Percentiles rank a stretch among this genome's conserved stretches.
Evolutionary conservation across 1,140 invertebrate genomes (phyloP).

Genomic region (Drosophila parabipectinata): DNA sequence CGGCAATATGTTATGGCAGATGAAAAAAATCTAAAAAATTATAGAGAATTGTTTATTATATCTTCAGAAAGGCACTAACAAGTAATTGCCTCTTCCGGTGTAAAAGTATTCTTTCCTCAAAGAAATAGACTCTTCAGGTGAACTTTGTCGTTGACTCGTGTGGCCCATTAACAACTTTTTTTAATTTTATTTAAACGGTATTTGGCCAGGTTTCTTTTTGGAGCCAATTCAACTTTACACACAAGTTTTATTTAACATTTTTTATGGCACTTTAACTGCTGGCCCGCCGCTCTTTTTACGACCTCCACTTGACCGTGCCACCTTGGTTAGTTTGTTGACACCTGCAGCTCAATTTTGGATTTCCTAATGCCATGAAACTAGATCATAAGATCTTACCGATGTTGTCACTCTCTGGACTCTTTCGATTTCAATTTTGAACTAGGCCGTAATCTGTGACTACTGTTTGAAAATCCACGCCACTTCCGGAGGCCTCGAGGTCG

Average conservation of each 20-base stretch:
- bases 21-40: neutral
- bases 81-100: conserved; percentile 63
- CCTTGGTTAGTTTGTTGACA: conserved; percentile 65
- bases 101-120: conserved; percentile 17
- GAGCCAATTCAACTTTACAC: conserved; percentile 31
- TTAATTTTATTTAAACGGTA: conserved; percentile 51
- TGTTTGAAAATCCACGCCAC: conserved; percentile 26
- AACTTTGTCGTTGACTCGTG: conserved; percentile 73
- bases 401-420: conserved; percentile 35
- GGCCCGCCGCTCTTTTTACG: conserved; percentile 64
- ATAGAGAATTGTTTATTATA: neutral
- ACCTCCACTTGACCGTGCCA: conserved; percentile 54
- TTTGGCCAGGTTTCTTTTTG: conserved; percentile 32
- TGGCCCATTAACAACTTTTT: conserved; percentile 56
- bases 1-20: neutral
- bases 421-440: conserved; percentile 36
- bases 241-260: conserved; percentile 31
- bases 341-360: conserved; percentile 45
- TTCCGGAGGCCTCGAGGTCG: conserved; percentile 46
- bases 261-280: conserved; percentile 68
- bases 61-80: conserved; percentile 16
- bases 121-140: conserved; percentile 41
- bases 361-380: conserved; percentile 4
- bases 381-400: conserved; percentile 30
- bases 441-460: conserved; percentile 15